These are phyloP conservation scores for Microdon myrmicae DNA, from an alignment of 2,888 invertebrate species.

Conservation along the genomic window DNA sequence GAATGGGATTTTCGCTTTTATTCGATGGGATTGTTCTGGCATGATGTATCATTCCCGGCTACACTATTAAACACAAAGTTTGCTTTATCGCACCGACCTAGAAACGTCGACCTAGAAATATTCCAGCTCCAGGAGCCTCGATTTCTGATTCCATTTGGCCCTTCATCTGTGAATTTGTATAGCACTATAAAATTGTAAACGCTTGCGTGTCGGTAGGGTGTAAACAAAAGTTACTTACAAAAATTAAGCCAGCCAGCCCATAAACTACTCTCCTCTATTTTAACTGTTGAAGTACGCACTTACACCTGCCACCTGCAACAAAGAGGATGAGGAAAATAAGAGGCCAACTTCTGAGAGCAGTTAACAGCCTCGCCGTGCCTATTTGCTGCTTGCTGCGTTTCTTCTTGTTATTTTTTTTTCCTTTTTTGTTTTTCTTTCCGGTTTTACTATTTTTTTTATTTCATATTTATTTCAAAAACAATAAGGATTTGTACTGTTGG, in stretches of 20 bases:
- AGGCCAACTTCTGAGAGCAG: conserved; percentile 48
- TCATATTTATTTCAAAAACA: conserved; percentile 38
- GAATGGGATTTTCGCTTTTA: no score
- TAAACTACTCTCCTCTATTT: conserved; percentile 40
- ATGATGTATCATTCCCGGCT: no score
- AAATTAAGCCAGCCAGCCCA: conserved; percentile 45
- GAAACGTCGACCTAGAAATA: conserved; percentile 10
- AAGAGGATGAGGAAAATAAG: conserved; percentile 44
- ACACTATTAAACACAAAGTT: no score
- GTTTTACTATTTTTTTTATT: no score
- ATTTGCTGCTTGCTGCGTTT: not conserved
- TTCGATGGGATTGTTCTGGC: no score
- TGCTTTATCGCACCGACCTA: no score
- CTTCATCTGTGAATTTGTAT: conserved; percentile 37
- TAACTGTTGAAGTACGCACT: conserved; percentile 45
- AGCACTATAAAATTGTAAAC: conserved; percentile 15
- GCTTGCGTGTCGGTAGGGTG: conserved; percentile 40
- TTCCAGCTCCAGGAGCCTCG: conserved; percentile 9
- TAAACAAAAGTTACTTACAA: conserved; percentile 50
- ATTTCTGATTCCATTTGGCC: conserved; percentile 29
- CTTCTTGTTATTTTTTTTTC: not conserved
- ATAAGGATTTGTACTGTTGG: conserved; percentile 16
- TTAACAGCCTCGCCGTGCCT: conserved; percentile 39
- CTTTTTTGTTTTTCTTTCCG: conserved; percentile 6
- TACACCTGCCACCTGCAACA: conserved; percentile 49